Evolutionary conservation across 2,888 invertebrate genomes (phyloP).

Genomic region (Agriotes lineatus): DNA sequence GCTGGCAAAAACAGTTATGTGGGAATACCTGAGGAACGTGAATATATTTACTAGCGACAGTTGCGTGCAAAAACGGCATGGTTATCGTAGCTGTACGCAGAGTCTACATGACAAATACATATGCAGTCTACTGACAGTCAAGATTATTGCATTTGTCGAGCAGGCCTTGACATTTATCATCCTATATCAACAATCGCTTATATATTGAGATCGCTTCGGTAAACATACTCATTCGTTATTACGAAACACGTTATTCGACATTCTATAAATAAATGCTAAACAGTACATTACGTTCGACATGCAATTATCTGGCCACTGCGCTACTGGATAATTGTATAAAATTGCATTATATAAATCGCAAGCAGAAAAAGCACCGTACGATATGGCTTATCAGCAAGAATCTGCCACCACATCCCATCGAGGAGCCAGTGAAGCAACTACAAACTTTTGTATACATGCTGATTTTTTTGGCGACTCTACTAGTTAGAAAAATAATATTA

Average conservation of each 20-base stretch:
- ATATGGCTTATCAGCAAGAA: neutral
- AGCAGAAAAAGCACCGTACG: constrained; percentile 13
- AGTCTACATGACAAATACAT: constrained; percentile 35
- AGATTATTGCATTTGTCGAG: constrained; percentile 57
- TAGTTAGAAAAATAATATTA: no score
- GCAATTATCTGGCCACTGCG: constrained; percentile 54
- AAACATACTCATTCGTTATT: constrained; percentile 41
- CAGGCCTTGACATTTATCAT: constrained; percentile 58
- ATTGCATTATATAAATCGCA: constrained; percentile 25
- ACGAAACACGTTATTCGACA: constrained; percentile 35
- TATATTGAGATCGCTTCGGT: constrained; percentile 56
- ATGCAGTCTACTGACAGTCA: constrained; percentile 50
- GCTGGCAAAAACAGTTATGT: constrained; percentile 2
- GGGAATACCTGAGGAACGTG: neutral
- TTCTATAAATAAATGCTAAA: constrained; percentile 45
- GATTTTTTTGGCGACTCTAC: no score
- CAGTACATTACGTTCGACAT: constrained; percentile 51
- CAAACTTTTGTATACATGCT: no score
- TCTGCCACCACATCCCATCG: no score
- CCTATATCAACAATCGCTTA: constrained; percentile 55
- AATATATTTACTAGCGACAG: constrained; percentile 29
- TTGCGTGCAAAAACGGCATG: constrained; percentile 34
- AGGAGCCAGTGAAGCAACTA: no score
- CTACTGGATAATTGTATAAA: constrained; percentile 45
- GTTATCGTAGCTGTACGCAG: constrained; percentile 13